Evolutionary conservation across 2,888 invertebrate species (phyloP), one percentile per base, ranked within the genome.

Genomic region (Caradrina kadenii): DNA sequence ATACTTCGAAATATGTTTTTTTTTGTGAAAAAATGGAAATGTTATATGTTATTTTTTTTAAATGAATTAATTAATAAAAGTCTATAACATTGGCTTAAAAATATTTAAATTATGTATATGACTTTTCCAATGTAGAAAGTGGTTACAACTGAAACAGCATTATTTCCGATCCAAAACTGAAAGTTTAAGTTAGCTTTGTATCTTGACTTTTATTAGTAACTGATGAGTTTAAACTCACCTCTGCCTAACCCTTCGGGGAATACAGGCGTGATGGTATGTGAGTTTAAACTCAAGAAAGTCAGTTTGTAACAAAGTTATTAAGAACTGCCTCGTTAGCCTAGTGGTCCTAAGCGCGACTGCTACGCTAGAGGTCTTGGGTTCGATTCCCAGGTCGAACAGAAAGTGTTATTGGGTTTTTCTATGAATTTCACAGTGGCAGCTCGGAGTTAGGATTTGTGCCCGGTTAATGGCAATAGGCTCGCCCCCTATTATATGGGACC

Each of bases 11-110:
- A 10, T 2, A 19, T 19, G 22, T 55, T 76, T 50, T 59, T 35
- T 7, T 35, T 45, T 39, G 15, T 21, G n/a, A 42, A 8, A 75
- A 60, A 68, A 75, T 39, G 11, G 26, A 48, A 48, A 13, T 35
- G 22, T 59, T 26, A n/a, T n/a, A n/a, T n/a, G n/a, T n/a, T n/a
- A n/a, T n/a, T n/a, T n/a, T n/a, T n/a, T n/a, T n/a, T n/a, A n/a
- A n/a, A n/a, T n/a, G 21, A n/a, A 21, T 56, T 15, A 50, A n/a
- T 15, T 22, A 63, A 11, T 35, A 35, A 8, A 35, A 35, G 35
- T 35, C 35, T 8, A 8, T 8, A 35, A 35, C 6, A 35, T 35
- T 35, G 35, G 2, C 13, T 39, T 0, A 64, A 45, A 48, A 55
- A 26, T 22, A 2, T 13, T n/a, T 11, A 8, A 48, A 26, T 2